A percentile compares a stretch with the other conserved stretches of the same genome.
Conservation (phyloP, 37 sponge, comb jelly and placozoan genomes). For the Ephydatia muelleri region DNA sequence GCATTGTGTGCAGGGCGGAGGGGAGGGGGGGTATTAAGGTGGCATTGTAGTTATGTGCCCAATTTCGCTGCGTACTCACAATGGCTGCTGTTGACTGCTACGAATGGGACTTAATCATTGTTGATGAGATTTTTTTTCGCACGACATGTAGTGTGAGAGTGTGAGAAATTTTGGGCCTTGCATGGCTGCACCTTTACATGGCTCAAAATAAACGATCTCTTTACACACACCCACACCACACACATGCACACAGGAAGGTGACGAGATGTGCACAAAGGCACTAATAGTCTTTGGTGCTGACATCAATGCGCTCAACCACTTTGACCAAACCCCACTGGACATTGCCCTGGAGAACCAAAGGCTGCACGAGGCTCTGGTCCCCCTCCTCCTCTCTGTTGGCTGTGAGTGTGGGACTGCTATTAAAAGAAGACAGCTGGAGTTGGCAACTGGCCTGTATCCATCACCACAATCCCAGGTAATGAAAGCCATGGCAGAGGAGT, state of each 20-base stretch:
- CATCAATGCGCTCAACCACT: constrained; percentile 26
- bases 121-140: not conserved
- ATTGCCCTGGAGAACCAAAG: constrained; percentile 10
- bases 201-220: too few species aligned
- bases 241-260: constrained; percentile 19
- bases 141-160: not conserved
- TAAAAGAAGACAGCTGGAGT: not conserved
- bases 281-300: constrained; percentile 65
- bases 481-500: too few species aligned
- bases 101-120: not conserved
- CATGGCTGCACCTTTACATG: not conserved
- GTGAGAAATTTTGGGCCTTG: not conserved
- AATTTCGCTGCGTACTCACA: not conserved
- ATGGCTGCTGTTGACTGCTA: not conserved
- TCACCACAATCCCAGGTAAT: too few species aligned
- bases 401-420: not conserved
- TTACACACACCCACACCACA: not conserved
- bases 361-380: not conserved
- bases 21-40: too few species aligned
- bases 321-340: constrained; percentile 51
- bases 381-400: not conserved
- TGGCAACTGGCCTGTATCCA: not conserved
- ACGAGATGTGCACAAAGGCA: constrained; percentile 41
- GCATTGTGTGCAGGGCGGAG: too few species aligned
- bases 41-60: too few species aligned